These are phyloP conservation scores for Pammene fasciana DNA, from an alignment of 2,888 invertebrate species.

Conservation along the genomic window DNA sequence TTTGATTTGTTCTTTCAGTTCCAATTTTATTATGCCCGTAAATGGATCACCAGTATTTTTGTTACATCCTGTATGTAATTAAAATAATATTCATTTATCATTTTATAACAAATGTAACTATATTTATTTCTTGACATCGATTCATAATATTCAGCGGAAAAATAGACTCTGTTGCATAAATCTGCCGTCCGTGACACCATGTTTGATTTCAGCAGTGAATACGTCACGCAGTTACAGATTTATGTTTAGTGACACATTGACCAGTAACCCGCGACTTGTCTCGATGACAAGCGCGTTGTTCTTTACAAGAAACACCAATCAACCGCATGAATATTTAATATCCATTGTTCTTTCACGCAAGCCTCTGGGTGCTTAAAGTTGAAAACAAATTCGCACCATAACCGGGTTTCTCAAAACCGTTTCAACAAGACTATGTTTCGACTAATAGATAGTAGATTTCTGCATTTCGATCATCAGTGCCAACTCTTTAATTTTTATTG, in stretches of 20 bases:
- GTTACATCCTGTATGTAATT: too few relatives aligned
- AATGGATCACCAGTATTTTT: too few relatives aligned
- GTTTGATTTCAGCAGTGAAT: constrained; percentile 16
- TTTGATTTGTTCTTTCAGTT: too few relatives aligned
- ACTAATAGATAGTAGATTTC: not conserved
- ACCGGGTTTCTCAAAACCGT: constrained; percentile 35
- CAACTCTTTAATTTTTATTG: not conserved
- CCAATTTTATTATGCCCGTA: too few relatives aligned
- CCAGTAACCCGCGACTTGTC: constrained; percentile 33
- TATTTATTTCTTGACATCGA: too few relatives aligned
- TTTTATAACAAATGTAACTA: too few relatives aligned
- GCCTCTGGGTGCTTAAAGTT: constrained; percentile 20
- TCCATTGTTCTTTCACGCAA: constrained; percentile 34
- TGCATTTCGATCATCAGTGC: not conserved
- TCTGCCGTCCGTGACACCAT: not conserved
- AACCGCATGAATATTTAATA: constrained; percentile 37
- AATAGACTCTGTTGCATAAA: too few relatives aligned
- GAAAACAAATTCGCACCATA: constrained; percentile 26
- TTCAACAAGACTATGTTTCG: constrained; percentile 17
- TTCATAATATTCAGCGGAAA: too few relatives aligned
- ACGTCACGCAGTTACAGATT: constrained; percentile 11
- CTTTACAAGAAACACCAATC: constrained; percentile 36
- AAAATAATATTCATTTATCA: too few relatives aligned
- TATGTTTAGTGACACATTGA: constrained; percentile 38
- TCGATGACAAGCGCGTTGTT: constrained; percentile 37